Percentiles rank a stretch among this genome's conserved stretches.
Evolutionary conservation across 2,797 vertebrate species (phyloP).

Genomic region (Atherinosoma microstoma): DNA sequence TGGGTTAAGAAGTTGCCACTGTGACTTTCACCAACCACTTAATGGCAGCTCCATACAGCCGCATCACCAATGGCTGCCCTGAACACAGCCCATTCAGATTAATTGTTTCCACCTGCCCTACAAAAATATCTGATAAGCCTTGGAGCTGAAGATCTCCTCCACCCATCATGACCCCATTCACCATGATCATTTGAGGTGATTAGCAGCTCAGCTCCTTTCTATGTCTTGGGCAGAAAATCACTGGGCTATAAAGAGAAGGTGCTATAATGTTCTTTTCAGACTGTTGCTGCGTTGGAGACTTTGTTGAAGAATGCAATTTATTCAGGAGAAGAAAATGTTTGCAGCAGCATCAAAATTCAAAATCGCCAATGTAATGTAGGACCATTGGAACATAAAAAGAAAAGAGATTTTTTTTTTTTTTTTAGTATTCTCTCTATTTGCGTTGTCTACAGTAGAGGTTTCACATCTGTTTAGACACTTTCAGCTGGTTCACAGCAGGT

Average conservation of each 20-base stretch:
- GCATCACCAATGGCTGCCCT: no score
- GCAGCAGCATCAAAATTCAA: not conserved
- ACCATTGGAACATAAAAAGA: no score
- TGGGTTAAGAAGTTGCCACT: no score
- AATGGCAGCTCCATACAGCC: no score
- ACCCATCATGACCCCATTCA: no score
- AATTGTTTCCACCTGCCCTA: not conserved
- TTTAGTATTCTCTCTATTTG: slow-evolving; percentile 17
- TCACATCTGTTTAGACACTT: slow-evolving; percentile 58
- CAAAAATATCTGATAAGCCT: no score
- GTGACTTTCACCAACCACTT: no score
- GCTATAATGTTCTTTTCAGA: no score
- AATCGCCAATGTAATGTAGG: not conserved
- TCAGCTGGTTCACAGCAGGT: slow-evolving; percentile 19
- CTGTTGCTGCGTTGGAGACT: not conserved
- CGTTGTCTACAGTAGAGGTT: slow-evolving; percentile 36
- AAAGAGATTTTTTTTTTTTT: slow-evolving; percentile 1
- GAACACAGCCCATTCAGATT: not conserved
- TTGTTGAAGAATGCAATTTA: not conserved
- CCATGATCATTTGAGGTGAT: not conserved
- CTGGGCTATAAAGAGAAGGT: not conserved
- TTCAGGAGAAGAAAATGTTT: not conserved
- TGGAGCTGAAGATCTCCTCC: no score
- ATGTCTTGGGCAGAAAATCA: not conserved
- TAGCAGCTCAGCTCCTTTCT: not conserved